A percentile compares a stretch with the other conserved stretches of the same genome.
Conservation (phyloP, 2,113 vertebrate genomes). For the Tautogolabrus adspersus region DNA sequence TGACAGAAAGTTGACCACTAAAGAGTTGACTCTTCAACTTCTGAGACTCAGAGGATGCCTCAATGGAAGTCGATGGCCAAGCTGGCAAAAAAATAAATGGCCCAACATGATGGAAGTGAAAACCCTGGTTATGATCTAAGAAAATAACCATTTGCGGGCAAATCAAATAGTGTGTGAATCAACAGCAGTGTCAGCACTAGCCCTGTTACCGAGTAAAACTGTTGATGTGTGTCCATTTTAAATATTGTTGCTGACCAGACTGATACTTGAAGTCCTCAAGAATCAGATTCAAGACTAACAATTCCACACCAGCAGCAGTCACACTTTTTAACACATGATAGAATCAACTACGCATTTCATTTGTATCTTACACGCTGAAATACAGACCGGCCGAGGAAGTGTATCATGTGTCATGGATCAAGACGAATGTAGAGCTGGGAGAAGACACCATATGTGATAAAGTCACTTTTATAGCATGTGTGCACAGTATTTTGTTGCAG, state of each 20-base stretch:
- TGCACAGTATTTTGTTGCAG: background rate
- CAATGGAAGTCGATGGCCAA: constrained; percentile 43
- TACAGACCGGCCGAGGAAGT: constrained; percentile 11
- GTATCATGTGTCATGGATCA: background rate
- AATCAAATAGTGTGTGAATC: constrained; percentile 30
- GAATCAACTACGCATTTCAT: background rate
- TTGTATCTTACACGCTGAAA: background rate
- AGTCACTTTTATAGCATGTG: background rate
- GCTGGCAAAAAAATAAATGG: constrained; percentile 48
- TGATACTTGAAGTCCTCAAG: constrained; percentile 8
- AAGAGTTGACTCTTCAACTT: constrained; percentile 58
- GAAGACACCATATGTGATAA: background rate
- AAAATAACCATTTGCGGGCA: constrained; percentile 42
- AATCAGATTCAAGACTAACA: constrained; percentile 11
- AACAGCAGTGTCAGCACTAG: constrained; percentile 49
- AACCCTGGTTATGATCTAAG: constrained; percentile 39
- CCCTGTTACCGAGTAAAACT: constrained; percentile 31
- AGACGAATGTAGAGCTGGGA: background rate
- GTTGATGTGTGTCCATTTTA: constrained; percentile 18
- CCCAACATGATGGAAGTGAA: constrained; percentile 42
- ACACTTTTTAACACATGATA: background rate
- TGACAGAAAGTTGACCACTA: constrained; percentile 63
- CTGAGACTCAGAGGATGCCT: constrained; percentile 58
- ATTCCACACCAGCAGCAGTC: background rate
- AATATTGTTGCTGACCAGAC: constrained; percentile 45